Evolutionary conservation across 2,797 vertebrate genomes (phyloP).

Genomic region (Cyprinella venusta): DNA sequence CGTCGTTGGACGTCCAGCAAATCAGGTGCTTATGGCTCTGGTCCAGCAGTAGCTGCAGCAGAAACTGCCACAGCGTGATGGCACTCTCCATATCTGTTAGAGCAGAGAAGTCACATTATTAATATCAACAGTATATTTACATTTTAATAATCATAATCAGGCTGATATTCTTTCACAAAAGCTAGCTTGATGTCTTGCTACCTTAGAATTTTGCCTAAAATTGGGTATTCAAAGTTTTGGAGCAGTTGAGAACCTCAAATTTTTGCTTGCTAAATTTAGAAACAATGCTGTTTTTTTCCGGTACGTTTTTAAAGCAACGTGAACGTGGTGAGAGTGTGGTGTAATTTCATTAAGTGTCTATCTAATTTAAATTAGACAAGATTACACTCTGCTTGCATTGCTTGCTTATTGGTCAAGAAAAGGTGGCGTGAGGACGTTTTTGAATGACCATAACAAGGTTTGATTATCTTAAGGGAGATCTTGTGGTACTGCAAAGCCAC

Average conservation of each 20-base stretch:
- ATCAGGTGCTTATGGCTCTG: conserved; percentile 96
- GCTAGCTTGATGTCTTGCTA: background rate
- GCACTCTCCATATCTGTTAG: conserved; percentile 92
- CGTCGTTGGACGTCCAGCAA: conserved; percentile 96
- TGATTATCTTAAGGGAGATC: conserved; percentile 9
- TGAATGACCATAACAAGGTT: conserved; percentile 30
- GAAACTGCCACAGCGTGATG: conserved; percentile 99
- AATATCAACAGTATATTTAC: background rate
- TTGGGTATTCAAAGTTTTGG: background rate
- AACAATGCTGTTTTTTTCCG: background rate
- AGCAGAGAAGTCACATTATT: background rate
- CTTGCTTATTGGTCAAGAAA: conserved; percentile 13
- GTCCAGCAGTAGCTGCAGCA: conserved; percentile 95
- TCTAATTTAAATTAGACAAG: conserved; percentile 11
- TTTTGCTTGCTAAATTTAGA: background rate
- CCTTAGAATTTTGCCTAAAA: background rate
- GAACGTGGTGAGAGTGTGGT: background rate
- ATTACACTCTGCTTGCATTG: background rate
- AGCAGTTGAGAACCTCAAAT: background rate
- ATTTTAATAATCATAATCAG: background rate
- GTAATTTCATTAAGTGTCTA: conserved; percentile 17
- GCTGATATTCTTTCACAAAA: background rate
- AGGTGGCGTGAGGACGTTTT: background rate
- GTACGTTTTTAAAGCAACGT: background rate
- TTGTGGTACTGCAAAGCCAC: background rate